These are phyloP conservation scores for Papilio aristodemus DNA, from an alignment of 1,140 invertebrate species.

Conservation along the genomic window DNA sequence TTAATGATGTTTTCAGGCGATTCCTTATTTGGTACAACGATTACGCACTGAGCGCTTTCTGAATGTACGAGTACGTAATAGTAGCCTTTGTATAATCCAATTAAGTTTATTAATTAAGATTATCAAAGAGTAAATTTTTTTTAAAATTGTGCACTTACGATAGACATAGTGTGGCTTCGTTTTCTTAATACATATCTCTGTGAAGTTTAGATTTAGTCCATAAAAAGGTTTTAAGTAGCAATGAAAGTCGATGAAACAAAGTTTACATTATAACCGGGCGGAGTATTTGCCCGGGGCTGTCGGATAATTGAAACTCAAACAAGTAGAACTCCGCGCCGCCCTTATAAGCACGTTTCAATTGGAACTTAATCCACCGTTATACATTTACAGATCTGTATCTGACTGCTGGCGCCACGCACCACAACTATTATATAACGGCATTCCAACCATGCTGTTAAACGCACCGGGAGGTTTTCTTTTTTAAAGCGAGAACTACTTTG, in stretches of 20 bases:
- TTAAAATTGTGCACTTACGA: too few relatives aligned
- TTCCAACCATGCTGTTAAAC: too few relatives aligned
- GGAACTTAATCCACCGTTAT: slow-evolving; percentile 72
- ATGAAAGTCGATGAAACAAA: slow-evolving; percentile 18
- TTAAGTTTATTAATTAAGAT: too few relatives aligned
- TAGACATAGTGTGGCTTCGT: too few relatives aligned
- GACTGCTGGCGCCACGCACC: slow-evolving; percentile 26
- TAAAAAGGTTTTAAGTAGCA: not conserved
- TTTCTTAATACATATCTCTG: not conserved
- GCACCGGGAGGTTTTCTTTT: too few relatives aligned
- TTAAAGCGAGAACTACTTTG: too few relatives aligned
- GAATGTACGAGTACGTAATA: too few relatives aligned
- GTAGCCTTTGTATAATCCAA: too few relatives aligned
- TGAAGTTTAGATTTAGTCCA: not conserved
- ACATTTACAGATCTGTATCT: slow-evolving; percentile 75
- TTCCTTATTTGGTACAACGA: too few relatives aligned
- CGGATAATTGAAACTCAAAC: slow-evolving; percentile 77
- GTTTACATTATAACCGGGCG: slow-evolving; percentile 12
- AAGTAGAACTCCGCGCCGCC: slow-evolving; percentile 61
- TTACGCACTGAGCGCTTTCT: too few relatives aligned
- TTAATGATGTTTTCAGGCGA: too few relatives aligned
- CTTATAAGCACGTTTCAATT: slow-evolving; percentile 76
- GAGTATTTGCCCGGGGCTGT: slow-evolving; percentile 66
- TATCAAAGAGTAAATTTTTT: too few relatives aligned
- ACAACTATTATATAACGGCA: not conserved